A percentile compares a stretch with the other conserved stretches of the same genome.
Evolutionary conservation across 1,140 invertebrate genomes (phyloP).

Genomic region (Diabrotica virgifera): DNA sequence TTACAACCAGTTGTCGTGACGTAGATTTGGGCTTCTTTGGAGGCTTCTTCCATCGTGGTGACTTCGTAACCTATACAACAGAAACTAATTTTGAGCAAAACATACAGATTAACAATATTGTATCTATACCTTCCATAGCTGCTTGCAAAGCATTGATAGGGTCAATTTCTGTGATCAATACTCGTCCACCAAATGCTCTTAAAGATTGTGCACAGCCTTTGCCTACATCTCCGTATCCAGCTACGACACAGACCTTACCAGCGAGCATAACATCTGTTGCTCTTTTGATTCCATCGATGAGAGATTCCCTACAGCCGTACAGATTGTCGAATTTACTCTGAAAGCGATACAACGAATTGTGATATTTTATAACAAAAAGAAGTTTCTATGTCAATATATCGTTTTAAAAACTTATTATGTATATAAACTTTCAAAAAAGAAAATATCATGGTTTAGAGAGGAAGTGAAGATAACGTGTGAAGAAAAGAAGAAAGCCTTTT

Average conservation of each 20-base stretch:
- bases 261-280: conserved; percentile 99
- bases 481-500: no score
- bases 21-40: conserved; percentile 87
- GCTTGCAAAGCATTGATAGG: conserved; percentile 98
- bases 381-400: no score
- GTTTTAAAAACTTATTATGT: neutral
- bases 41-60: conserved; percentile 96
- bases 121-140: conserved; percentile 82
- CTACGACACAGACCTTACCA: conserved; percentile 96
- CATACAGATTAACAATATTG: neutral
- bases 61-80: conserved; percentile 82
- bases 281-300: conserved; percentile 98
- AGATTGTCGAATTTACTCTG: conserved; percentile 99
- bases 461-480: no score
- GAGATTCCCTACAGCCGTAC: conserved; percentile 96
- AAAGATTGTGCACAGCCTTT: conserved; percentile 98
- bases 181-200: conserved; percentile 90
- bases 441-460: no score
- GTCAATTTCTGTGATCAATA: conserved; percentile 98
- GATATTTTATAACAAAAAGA: no score
- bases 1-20: conserved; percentile 98
- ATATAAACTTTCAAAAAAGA: no score
- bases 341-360: conserved; percentile 39
- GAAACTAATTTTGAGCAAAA: no score
- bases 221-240: conserved; percentile 98